Evolutionary conservation across 2,113 vertebrate genomes (phyloP), one percentile per base, ranked within the genome.

Genomic region (Corythornis vintsioides): DNA sequence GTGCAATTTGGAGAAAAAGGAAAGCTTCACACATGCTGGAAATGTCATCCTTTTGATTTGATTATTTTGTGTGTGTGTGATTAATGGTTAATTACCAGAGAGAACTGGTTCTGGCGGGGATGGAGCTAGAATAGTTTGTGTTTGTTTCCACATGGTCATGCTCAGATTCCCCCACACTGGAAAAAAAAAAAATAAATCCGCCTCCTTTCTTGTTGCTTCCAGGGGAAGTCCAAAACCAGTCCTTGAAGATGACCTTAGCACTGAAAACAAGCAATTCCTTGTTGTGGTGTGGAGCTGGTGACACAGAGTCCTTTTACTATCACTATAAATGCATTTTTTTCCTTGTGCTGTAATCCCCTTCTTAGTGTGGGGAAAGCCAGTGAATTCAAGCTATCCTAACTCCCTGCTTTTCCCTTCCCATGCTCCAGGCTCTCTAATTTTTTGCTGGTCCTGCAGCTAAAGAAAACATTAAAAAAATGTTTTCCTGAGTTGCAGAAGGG

Each of bases 211-310:
- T 88, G 55, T 81, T 95, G 83, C 91, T 92, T 94, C 78, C 77
- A 89, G 92, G 85, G 85, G 95, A 95, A 95, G 91, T 95, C 89
- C 89, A 0, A 91, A 91, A 90, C 33, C 61, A 81, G 92, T 92
- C 94, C 93, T 95, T 96, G 93, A 93, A 93, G 84, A 96, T 96
- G 95, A 96, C 93, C 92, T 96, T 95, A 92, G 56, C 59, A 66
- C 78, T 95, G 91, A 77, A 96, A 97, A 96, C 94, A 96, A 95
- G 92, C 77, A 81, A 35, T 92, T 86, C 87, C 1, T 95, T 95
- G 93, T 91, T 95, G 80, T 77, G 77, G 71, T 5, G 1, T 84
- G 57, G 76, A 83, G 83, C 94, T 87, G 67, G 80, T 92, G 81
- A 86, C 88, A 89, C 94, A 95, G 94, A 94, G 79, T 90, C 73